phyloP scores from a whole-genome alignment of 2,888 invertebrate genomes.

The Caradrina clavipalpis region DNA sequence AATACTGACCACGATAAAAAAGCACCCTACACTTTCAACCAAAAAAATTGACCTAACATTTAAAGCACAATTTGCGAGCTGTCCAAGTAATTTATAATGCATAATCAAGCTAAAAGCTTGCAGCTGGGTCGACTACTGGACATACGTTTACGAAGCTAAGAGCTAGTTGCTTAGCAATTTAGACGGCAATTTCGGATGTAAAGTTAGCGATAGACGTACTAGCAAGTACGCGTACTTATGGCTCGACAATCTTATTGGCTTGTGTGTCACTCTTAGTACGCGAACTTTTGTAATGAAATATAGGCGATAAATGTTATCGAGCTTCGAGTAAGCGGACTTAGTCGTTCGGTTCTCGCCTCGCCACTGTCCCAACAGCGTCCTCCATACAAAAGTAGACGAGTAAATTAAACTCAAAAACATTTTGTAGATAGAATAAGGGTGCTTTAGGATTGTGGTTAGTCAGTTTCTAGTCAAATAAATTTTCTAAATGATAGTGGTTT shows the following conservation, averaged over 20 bases:
- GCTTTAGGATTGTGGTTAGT: no score
- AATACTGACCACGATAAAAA: slow-evolving; percentile 12
- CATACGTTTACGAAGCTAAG: slow-evolving; percentile 65
- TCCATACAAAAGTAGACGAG: no score
- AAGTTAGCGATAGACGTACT: background rate
- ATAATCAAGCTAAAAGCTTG: slow-evolving; percentile 77
- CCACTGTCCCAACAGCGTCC: no score
- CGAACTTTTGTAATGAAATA: background rate
- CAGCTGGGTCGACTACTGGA: slow-evolving; percentile 70
- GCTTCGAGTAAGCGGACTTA: no score
- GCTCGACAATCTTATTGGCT: background rate
- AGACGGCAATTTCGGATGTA: slow-evolving; percentile 59
- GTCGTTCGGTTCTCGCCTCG: no score
- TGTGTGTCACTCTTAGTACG: background rate
- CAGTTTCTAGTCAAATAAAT: no score
- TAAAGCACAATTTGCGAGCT: slow-evolving; percentile 61
- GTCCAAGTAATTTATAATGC: slow-evolving; percentile 68
- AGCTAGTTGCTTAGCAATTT: slow-evolving; percentile 61
- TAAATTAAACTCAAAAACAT: no score
- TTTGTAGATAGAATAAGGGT: no score
- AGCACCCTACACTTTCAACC: background rate
- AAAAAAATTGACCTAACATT: slow-evolving; percentile 52
- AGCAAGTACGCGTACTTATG: background rate
- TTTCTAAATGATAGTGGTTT: no score
- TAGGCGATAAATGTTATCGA: background rate